A percentile compares a stretch with the other conserved stretches of the same genome.
phyloP scores from a whole-genome alignment of 2,797 vertebrate genomes.

The Diplodus puntazzo region DNA sequence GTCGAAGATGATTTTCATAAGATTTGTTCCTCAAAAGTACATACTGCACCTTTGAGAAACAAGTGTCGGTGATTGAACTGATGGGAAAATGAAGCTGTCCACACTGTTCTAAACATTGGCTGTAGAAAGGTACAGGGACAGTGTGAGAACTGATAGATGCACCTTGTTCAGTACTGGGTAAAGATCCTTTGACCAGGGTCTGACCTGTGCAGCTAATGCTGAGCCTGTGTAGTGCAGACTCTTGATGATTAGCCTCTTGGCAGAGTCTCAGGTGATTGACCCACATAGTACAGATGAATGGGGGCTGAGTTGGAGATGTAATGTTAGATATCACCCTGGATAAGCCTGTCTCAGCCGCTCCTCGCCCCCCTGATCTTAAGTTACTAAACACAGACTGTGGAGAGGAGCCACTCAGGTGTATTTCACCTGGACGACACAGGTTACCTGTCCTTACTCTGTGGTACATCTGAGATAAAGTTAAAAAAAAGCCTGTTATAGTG shows the following conservation, averaged over 20 bases:
- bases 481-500: not conserved
- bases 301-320: constrained; percentile 24
- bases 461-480: no score
- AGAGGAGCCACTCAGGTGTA: not conserved
- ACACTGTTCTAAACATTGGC: not conserved
- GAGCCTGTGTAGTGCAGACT: constrained; percentile 19
- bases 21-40: no score
- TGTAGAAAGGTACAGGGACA: not conserved
- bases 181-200: not conserved
- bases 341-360: constrained; percentile 76
- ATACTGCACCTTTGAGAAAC: no score
- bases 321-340: constrained; percentile 60
- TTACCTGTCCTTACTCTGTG: not conserved
- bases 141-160: not conserved
- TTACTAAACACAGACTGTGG: constrained; percentile 13
- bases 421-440: constrained; percentile 3
- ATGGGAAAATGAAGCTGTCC: not conserved
- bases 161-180: not conserved
- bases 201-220: constrained; percentile 5
- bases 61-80: no score
- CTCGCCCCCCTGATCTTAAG: constrained; percentile 46
- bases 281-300: constrained; percentile 54
- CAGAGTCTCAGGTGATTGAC: constrained; percentile 46
- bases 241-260: constrained; percentile 45
- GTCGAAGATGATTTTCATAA: no score